Evolutionary conservation across 2,888 invertebrate genomes (phyloP).

Genomic region (Gymnoscelis rufifasciata): DNA sequence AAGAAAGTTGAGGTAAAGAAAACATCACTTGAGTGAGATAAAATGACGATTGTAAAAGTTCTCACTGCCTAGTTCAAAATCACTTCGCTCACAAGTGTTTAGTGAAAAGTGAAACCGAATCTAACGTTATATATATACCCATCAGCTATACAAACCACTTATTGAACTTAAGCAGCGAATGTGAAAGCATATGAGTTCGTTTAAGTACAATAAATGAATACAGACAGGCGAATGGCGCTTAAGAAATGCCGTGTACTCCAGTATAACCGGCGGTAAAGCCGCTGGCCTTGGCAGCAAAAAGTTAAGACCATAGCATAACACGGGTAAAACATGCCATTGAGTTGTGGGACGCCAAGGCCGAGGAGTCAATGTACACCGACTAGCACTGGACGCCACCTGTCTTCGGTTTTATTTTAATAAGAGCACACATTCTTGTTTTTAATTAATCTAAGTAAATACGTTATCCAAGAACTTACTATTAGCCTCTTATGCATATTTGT

Average conservation of each 20-base stretch:
- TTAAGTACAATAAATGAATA: not conserved
- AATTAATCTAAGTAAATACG: too few relatives aligned
- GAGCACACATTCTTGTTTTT: conserved; percentile 31
- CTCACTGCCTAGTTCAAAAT: too few relatives aligned
- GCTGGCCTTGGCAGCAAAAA: conserved; percentile 62
- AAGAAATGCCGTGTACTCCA: conserved; percentile 34
- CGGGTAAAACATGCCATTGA: conserved; percentile 60
- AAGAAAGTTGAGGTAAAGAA: too few relatives aligned
- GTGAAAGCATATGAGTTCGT: not conserved
- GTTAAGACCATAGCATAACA: conserved; percentile 52
- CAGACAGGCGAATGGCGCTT: not conserved
- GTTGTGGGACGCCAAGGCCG: conserved; percentile 65
- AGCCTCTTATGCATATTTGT: too few relatives aligned
- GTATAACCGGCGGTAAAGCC: conserved; percentile 42
- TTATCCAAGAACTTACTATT: too few relatives aligned
- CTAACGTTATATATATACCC: not conserved
- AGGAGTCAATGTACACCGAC: conserved; percentile 61
- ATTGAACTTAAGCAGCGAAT: not conserved
- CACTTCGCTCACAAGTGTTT: not conserved
- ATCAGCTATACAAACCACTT: not conserved
- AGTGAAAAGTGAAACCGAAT: not conserved
- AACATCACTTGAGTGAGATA: too few relatives aligned
- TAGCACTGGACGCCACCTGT: conserved; percentile 65
- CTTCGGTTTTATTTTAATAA: conserved; percentile 51
- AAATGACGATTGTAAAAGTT: too few relatives aligned